phyloP scores from a whole-genome alignment of 2,113 vertebrate species.

The Ailuropoda melanoleuca region DNA sequence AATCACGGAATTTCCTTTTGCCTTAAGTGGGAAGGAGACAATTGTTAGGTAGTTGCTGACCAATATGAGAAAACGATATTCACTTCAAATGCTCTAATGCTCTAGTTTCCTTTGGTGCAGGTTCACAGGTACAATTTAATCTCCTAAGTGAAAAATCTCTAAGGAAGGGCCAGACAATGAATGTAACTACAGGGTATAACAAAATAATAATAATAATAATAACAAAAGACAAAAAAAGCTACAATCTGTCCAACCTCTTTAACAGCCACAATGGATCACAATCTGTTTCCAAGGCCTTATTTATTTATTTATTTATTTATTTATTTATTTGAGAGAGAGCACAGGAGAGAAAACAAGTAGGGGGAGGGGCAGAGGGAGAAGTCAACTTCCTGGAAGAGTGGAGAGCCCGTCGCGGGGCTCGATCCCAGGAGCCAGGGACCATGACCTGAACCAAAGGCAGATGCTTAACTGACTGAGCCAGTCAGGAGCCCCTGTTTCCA shows the following conservation, averaged over 20 bases:
- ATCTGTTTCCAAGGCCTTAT: not conserved
- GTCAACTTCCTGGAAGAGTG: not conserved
- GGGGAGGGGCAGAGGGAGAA: not conserved
- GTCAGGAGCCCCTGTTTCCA: not conserved
- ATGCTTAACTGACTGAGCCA: not conserved
- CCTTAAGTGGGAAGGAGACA: not conserved
- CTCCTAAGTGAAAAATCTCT: constrained; percentile 45
- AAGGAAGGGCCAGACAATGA: not conserved
- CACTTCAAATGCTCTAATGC: rapidly evolving
- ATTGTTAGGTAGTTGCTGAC: not conserved
- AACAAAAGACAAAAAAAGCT: not conserved
- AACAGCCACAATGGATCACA: not conserved
- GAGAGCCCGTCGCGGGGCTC: not conserved
- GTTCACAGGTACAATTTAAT: not conserved
- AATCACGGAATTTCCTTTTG: not conserved
- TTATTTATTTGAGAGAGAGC: not conserved
- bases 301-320: not conserved
- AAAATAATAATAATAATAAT: not conserved
- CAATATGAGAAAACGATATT: not conserved
- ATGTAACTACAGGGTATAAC: not conserved
- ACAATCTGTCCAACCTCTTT: not conserved
- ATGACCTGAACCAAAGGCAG: not conserved
- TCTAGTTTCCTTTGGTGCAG: not conserved
- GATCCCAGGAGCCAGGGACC: not conserved
- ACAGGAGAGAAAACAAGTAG: not conserved